These are phyloP conservation scores for Nothoprocta perdicaria DNA, from an alignment of 2,113 vertebrate species.

Conservation along the genomic window DNA sequence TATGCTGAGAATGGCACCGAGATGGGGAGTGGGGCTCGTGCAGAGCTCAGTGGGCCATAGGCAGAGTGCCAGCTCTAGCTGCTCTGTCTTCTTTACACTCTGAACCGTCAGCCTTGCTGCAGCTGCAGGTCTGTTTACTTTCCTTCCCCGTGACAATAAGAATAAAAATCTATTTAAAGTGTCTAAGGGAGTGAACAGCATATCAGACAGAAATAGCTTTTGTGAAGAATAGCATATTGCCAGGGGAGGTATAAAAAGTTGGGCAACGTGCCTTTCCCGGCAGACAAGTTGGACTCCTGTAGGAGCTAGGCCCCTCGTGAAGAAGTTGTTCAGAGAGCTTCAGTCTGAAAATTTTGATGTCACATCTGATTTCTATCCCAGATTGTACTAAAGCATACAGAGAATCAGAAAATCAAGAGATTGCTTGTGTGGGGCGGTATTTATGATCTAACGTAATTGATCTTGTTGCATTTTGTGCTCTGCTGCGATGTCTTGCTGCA, in stretches of 20 bases:
- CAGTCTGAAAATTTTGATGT: not conserved
- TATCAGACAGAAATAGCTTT: not conserved
- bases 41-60: not conserved
- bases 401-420: not conserved
- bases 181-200: not conserved
- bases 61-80: not conserved
- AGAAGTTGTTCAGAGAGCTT: not conserved
- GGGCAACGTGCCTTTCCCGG: not conserved
- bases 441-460: not conserved
- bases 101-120: not conserved
- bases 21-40: conserved; percentile 36
- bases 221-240: not conserved
- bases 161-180: not conserved
- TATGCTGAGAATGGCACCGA: not conserved
- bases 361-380: not conserved
- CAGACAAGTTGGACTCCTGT: not conserved
- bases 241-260: not conserved
- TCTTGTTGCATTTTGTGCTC: not conserved
- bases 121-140: not conserved
- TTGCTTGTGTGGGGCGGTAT: not conserved
- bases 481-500: not conserved
- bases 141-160: not conserved
- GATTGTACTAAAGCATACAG: not conserved
- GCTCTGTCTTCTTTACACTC: not conserved
- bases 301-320: not conserved